Evolutionary conservation across 2,888 invertebrate species (phyloP), one percentile per base, ranked within the genome.

Genomic region (Hirtodrosophila duncani): DNA sequence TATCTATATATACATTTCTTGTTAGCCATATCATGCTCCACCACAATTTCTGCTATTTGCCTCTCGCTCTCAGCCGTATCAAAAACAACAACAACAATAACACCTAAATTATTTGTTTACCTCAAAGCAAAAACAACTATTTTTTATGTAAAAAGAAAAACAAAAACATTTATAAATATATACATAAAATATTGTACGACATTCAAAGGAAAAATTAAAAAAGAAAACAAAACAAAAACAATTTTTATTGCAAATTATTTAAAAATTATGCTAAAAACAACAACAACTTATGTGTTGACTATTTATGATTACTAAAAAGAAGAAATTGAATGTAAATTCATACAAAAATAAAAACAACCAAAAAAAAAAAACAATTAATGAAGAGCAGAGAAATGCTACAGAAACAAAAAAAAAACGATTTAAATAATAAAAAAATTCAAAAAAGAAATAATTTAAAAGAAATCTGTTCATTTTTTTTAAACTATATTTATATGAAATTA

Each of bases 41-140:
- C n/a, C n/a, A n/a, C n/a, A n/a, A n/a, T n/a, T n/a, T 23, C 21
- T 29, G 16, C 26, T 53, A 30, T 49, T 44, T 60, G 55, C 64
- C 48, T 74, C 75, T 79, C 64, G 80, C 80, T 79, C 64, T 58
- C 26, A 45, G 51, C 53, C 59, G 67, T 63, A 75, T 49, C 36
- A 42, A 42, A 33, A 31, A 17, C 21, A 30, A 34, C 7, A 29
- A 61, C 49, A 37, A 18, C 9, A 14, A 24, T n/a, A n/a, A n/a
- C n/a, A 20, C 20, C 20, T 20, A 20, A 20, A 20, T 20, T 20
- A 20, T 20, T 20, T 20, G 20, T 20, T n/a, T n/a, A n/a, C n/a
- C n/a, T n/a, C n/a, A n/a, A n/a, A n/a, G n/a, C n/a, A n/a, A n/a
- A n/a, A n/a, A n/a, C n/a, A n/a, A n/a, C 5, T 6, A 5, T 6